These are phyloP conservation scores for Hemithea aestivaria DNA, from an alignment of 2,888 invertebrate genomes.

Conservation along the genomic window DNA sequence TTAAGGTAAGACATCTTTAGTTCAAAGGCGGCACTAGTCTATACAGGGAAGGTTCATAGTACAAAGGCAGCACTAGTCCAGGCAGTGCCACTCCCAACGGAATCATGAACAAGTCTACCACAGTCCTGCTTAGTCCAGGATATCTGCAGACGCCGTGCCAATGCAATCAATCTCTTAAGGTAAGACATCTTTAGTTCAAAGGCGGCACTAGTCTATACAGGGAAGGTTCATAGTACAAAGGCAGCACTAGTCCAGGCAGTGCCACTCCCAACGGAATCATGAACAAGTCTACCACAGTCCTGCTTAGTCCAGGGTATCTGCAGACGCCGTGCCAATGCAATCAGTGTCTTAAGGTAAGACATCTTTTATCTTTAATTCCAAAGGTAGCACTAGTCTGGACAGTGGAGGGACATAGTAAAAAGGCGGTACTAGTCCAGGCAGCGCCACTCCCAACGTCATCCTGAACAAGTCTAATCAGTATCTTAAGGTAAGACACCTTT, in stretches of 20 bases:
- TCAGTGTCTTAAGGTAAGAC: constrained; percentile 64
- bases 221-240: too few species aligned
- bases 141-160: constrained; percentile 69
- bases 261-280: constrained; percentile 69
- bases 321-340: constrained; percentile 70
- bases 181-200: too few species aligned
- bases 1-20: constrained; percentile 57
- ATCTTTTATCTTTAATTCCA: too few species aligned
- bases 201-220: too few species aligned
- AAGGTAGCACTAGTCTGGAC: too few species aligned
- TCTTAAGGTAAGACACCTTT: constrained; percentile 55
- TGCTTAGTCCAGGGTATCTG: constrained; percentile 64
- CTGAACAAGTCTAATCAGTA: constrained; percentile 60
- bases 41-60: too few species aligned
- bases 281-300: constrained; percentile 58
- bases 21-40: too few species aligned
- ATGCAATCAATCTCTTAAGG: constrained; percentile 70
- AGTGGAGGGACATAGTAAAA: too few species aligned
- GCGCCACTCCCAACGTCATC: constrained; percentile 70
- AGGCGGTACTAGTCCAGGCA: too few species aligned
- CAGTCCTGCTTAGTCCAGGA: constrained; percentile 64
- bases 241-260: too few species aligned
- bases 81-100: constrained; percentile 69
- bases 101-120: constrained; percentile 59
- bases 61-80: too few species aligned